Base-by-base conservation (phyloP, 2,113 vertebrate genomes). In the Macquaria australasica region DNA sequence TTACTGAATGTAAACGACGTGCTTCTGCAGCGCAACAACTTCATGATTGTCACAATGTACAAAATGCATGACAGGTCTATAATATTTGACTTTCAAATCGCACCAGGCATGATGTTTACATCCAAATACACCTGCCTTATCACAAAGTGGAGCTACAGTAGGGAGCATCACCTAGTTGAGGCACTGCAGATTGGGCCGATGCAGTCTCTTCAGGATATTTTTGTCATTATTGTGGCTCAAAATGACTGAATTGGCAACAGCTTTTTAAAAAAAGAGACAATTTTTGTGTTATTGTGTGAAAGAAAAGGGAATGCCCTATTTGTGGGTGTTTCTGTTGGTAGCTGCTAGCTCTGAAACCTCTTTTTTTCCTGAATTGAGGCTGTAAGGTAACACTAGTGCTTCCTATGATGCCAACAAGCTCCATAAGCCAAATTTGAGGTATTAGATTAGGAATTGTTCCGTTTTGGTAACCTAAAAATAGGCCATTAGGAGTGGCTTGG, bases 1-100 rank as follows among this genome's bases (percentile, higher is more conserved):
- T 60, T 20, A 25, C 56, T 58, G 60, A 63, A 81, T 55, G 76
- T 66, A 59, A 66, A 66, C 84, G n/a, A 23, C 16, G 20, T 25
- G 51, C 31, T 20, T 34, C n/a, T 31, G 37, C 14, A 28, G 41
- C 6, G 55, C 55, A 68, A 8, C 34, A 53, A 59, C 51, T 68
- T 82, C n/a, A 28, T 51, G 28, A 21, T 56, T 39, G 34, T 23
- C 79, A 34, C 20, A 67, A 23, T 20, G 8, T 11, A 23, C 8
- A 8, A 68, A 37, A 68, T 41, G 16, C 43, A n/a, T 9, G 8
- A 50, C 48, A 15, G 23, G 15, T n/a, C 23, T 25, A 8, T 63
- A 58, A 60, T 64, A 37, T 71, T n/a, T 53, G 75, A 69, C 34
- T 48, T 83, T 59, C 6, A 21, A 16, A 7, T 67, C 8, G 9